Evolutionary conservation across 2,113 vertebrate genomes (phyloP).

Genomic region (Corythoichthys intestinalis): DNA sequence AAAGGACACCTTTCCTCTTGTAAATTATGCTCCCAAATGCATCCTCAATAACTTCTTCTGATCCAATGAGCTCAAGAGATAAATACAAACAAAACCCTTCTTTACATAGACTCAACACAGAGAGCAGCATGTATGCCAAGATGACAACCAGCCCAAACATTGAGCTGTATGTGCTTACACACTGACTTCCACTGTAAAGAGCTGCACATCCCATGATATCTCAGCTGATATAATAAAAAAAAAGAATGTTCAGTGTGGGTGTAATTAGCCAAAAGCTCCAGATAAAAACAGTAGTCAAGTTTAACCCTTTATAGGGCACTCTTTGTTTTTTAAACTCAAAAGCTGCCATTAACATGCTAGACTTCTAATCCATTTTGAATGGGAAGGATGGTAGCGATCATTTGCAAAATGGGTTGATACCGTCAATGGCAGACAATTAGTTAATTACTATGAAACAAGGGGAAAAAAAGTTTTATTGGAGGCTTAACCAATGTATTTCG

Average conservation of each 20-base stretch:
- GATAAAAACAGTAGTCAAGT: neutral
- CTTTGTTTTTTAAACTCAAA: no score
- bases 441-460: no score
- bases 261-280: neutral
- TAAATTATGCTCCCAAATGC: no score
- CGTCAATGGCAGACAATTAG: no score
- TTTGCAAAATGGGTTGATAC: no score
- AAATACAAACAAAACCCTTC: conserved; percentile 9
- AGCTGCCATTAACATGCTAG: no score
- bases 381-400: no score
- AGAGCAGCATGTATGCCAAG: neutral
- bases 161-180: conserved; percentile 3
- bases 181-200: conserved; percentile 26
- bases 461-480: no score
- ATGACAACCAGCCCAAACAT: neutral
- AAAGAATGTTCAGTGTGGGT: neutral
- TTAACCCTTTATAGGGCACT: neutral
- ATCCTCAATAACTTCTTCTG: neutral
- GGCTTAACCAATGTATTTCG: no score
- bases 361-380: no score
- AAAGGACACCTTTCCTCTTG: no score
- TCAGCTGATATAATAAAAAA: neutral
- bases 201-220: conserved; percentile 22
- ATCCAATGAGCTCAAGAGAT: neutral
- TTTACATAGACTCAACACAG: conserved; percentile 10